Percentiles rank a stretch among this genome's conserved stretches.
Conservation (phyloP, 1,140 invertebrate genomes). For the Cotesia glomerata region DNA sequence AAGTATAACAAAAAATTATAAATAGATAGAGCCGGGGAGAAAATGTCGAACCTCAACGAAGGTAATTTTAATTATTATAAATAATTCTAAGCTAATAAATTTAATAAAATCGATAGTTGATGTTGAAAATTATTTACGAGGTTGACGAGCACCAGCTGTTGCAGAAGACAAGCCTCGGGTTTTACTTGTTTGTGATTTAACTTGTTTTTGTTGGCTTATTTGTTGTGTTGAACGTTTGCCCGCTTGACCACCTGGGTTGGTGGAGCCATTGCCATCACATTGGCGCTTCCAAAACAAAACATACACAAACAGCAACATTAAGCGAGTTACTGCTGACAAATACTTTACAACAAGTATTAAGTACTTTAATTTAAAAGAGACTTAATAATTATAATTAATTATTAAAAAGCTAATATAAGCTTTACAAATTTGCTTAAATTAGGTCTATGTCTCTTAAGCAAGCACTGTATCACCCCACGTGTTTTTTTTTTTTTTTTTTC, state of each 20-base stretch:
- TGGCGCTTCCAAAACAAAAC: conserved; percentile 58
- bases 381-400: not conserved
- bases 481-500: no score
- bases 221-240: conserved; percentile 51
- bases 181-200: conserved; percentile 1
- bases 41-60: no score
- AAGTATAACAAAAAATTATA: no score
- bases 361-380: conserved; percentile 1
- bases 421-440: no score
- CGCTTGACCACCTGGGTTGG: conserved; percentile 44
- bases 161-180: conserved; percentile 23
- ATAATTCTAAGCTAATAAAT: not conserved
- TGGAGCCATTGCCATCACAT: conserved; percentile 50
- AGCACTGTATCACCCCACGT: no score
- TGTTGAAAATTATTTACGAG: conserved; percentile 22
- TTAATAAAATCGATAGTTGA: not conserved
- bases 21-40: no score
- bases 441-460: no score
- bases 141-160: conserved; percentile 17
- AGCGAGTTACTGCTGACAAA: conserved; percentile 40
- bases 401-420: no score
- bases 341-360: not conserved
- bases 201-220: conserved; percentile 40
- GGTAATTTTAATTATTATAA: no score
- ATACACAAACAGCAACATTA: conserved; percentile 59